Evolutionary conservation across 2,113 vertebrate genomes (phyloP).

Genomic region (Myotis brandtii): DNA sequence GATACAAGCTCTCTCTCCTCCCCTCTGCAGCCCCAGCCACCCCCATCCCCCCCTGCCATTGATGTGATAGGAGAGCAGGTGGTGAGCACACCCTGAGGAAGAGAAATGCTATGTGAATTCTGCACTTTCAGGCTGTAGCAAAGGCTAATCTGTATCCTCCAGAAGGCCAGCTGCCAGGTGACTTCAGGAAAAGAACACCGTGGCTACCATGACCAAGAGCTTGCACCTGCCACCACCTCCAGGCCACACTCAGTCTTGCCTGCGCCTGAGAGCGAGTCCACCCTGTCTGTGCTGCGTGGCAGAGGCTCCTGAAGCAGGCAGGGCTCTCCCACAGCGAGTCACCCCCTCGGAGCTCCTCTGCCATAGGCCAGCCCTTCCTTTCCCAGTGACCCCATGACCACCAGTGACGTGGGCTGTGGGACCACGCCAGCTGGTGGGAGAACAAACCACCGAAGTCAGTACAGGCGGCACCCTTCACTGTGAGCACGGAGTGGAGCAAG

Average conservation of each 20-base stretch:
- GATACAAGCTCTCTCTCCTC: background rate
- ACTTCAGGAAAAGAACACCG: background rate
- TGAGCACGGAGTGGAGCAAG: background rate
- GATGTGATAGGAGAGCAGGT: background rate
- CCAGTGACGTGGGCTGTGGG: background rate
- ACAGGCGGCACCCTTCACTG: background rate
- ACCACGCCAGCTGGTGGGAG: background rate
- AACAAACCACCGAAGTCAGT: background rate
- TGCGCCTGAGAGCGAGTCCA: no score
- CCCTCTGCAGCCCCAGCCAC: background rate
- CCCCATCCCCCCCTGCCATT: fast-evolving
- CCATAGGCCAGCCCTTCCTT: background rate
- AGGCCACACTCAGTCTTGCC: background rate
- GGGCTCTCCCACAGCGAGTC: background rate
- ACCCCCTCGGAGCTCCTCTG: background rate
- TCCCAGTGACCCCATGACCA: background rate
- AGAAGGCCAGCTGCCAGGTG: background rate
- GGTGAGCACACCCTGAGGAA: background rate
- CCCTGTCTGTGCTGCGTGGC: background rate
- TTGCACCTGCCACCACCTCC: background rate
- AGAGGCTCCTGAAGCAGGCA: background rate
- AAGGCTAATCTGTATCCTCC: background rate
- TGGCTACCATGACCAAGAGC: slow-evolving; percentile 16
- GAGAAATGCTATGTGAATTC: background rate
- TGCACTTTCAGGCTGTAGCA: background rate